Conservation (phyloP, 2,797 vertebrate genomes). For the Sebastes vulpes region DNA sequence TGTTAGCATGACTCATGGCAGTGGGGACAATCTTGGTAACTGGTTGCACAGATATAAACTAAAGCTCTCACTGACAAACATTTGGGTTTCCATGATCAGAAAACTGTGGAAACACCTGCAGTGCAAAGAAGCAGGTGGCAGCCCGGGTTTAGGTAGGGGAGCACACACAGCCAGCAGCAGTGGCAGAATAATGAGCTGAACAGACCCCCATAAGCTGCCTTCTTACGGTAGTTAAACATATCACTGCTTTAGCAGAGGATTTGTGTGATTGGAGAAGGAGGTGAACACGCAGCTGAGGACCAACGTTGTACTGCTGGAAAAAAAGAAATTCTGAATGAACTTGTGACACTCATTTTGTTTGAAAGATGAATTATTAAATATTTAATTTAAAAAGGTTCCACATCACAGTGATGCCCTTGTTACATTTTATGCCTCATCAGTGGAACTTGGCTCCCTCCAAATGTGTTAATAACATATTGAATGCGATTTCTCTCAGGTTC, state of each 20-base stretch:
- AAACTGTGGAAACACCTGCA: conserved; percentile 27
- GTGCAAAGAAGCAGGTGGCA: conserved; percentile 28
- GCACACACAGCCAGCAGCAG: conserved; percentile 39
- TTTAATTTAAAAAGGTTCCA: conserved; percentile 23
- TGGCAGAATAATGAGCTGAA: conserved; percentile 48
- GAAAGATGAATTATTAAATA: conserved; percentile 36
- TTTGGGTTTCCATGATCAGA: conserved; percentile 20
- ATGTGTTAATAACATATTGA: conserved; percentile 32
- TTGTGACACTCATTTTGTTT: conserved; percentile 1
- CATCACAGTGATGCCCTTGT: conserved; percentile 5
- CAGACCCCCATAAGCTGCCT: conserved; percentile 30
- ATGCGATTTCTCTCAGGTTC: conserved; percentile 24
- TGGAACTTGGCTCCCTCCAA: conserved; percentile 7
- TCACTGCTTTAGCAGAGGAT: conserved; percentile 14
- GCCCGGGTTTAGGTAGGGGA: conserved; percentile 25
- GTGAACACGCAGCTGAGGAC: conserved; percentile 8
- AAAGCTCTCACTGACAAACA: conserved; percentile 7
- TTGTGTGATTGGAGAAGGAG: conserved; percentile 7
- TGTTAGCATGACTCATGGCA: conserved; percentile 43
- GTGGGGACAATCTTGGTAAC: conserved; percentile 35
- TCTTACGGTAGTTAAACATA: conserved; percentile 22
- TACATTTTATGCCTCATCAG: conserved; percentile 19
- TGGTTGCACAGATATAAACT: conserved; percentile 41
- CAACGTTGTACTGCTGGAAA: background rate
- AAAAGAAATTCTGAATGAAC: conserved; percentile 2